Percentiles rank a stretch among this genome's conserved stretches.
Conservation (phyloP, 2,888 invertebrate genomes). For the Aporophyla lueneburgensis region DNA sequence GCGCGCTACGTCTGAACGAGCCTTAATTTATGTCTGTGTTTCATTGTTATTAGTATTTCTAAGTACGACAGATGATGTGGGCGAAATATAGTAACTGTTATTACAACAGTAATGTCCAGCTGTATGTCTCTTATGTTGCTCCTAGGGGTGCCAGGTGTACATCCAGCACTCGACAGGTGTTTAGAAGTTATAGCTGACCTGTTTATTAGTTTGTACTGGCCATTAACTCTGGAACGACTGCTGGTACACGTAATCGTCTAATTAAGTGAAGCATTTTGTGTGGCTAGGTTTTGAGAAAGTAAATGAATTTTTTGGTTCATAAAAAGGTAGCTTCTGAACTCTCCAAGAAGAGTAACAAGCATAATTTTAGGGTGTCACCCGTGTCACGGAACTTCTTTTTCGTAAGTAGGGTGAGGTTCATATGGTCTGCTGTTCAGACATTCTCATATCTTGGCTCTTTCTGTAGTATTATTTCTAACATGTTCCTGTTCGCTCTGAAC, state of each 20-base stretch:
- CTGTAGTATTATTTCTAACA: background rate
- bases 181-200: constrained; percentile 24
- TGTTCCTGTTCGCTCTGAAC: background rate
- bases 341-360: background rate
- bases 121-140: background rate
- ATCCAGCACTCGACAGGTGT: constrained; percentile 34
- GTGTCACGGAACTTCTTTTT: too few species aligned
- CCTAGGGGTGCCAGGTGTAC: constrained; percentile 9
- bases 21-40: background rate
- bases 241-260: constrained; percentile 4
- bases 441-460: background rate
- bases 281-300: background rate
- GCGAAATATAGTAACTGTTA: background rate
- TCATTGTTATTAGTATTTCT: background rate
- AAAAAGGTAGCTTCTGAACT: background rate
- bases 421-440: background rate
- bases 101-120: constrained; percentile 4
- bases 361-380: background rate
- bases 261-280: background rate
- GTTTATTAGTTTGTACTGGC: constrained; percentile 37
- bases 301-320: background rate
- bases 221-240: constrained; percentile 24
- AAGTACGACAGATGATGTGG: background rate
- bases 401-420: background rate
- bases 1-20: too few species aligned